These are phyloP conservation scores for Fragum fragum DNA, from an alignment of 2,888 invertebrate species.

Conservation along the genomic window DNA sequence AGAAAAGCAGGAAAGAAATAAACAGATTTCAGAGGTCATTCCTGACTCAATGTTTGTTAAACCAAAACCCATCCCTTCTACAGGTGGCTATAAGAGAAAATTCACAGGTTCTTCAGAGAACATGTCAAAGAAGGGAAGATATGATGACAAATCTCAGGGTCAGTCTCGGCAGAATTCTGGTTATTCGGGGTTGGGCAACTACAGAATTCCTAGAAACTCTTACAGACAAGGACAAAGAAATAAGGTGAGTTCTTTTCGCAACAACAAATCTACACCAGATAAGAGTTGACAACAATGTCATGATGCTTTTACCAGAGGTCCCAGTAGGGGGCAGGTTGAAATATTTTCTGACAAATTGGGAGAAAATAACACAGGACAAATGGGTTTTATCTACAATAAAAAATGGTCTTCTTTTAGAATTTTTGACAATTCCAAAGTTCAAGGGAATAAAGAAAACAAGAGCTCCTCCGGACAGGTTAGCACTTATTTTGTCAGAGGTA, in stretches of 20 bases:
- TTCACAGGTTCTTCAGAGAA: neutral
- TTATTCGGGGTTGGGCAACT: neutral
- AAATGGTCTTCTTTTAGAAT: too few relatives aligned
- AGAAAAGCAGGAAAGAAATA: slow-evolving; percentile 23
- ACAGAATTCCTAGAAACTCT: neutral
- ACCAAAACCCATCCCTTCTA: neutral
- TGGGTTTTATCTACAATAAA: too few relatives aligned
- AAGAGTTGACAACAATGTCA: neutral
- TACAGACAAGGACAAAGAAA: neutral
- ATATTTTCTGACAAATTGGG: too few relatives aligned
- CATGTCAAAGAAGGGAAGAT: neutral
- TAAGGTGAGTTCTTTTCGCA: neutral
- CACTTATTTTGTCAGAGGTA: too few relatives aligned
- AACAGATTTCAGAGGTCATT: neutral
- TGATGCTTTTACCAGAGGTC: too few relatives aligned
- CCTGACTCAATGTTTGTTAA: neutral
- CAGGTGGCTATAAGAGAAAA: neutral
- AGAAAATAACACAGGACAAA: neutral
- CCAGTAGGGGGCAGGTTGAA: too few relatives aligned
- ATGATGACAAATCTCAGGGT: neutral
- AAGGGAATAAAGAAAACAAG: too few relatives aligned
- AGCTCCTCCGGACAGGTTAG: too few relatives aligned
- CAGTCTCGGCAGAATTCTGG: neutral
- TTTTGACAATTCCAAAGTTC: too few relatives aligned
- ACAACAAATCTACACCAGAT: neutral